Conservation (phyloP, 2,113 vertebrate genomes). For the Craseonycteris thonglongyai region DNA sequence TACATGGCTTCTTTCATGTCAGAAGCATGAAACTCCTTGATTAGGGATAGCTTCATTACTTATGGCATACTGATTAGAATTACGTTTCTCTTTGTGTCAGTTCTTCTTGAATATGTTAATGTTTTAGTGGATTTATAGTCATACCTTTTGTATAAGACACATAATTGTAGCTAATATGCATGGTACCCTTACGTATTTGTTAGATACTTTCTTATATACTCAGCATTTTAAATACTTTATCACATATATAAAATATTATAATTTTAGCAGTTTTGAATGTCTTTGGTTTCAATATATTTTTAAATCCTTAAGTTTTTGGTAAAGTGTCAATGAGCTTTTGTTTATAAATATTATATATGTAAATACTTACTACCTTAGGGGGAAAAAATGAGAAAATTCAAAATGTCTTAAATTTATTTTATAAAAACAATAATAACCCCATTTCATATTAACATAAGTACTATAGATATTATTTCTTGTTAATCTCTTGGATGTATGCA, state of each 20-base stretch:
- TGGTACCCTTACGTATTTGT: not conserved
- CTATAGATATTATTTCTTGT: not conserved
- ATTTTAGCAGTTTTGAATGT: not conserved
- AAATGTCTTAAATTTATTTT: not conserved
- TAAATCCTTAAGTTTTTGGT: not conserved
- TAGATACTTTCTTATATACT: not conserved
- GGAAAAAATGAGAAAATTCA: not conserved
- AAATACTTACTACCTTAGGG: not conserved
- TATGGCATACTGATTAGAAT: not conserved
- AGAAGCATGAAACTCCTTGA: not conserved
- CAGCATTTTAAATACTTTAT: not conserved
- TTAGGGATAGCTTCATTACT: not conserved
- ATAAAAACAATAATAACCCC: not conserved
- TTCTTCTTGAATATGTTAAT: not conserved
- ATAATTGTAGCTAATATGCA: not conserved
- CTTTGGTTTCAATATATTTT: not conserved
- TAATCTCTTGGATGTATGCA: not conserved
- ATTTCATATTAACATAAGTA: not conserved
- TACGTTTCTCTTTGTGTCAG: not conserved
- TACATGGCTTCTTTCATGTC: not conserved
- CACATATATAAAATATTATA: not conserved
- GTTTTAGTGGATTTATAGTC: not conserved
- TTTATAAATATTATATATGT: not conserved
- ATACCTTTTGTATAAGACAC: not conserved
- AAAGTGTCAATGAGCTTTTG: not conserved